Conservation (phyloP, 1,140 invertebrate species). For the Linepithema humile region DNA sequence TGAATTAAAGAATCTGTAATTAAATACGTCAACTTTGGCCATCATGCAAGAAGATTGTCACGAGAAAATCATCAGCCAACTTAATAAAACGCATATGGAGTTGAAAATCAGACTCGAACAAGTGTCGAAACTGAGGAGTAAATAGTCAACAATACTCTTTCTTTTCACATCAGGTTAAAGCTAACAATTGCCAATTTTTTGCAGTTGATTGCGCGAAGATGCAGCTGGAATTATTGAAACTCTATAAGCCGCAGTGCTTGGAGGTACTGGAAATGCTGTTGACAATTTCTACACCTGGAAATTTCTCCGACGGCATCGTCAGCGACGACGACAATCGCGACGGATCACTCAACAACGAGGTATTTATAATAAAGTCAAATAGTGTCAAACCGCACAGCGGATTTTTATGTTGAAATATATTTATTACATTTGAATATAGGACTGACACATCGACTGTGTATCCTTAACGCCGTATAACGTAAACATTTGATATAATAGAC, state of each 20-base stretch:
- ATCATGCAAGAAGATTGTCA: not conserved
- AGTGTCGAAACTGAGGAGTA: constrained; percentile 56
- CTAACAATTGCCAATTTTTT: not conserved
- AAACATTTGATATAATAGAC: constrained; percentile 56
- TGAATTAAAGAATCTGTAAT: not conserved
- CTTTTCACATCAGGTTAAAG: too few relatives aligned
- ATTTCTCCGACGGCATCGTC: not conserved
- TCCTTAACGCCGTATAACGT: constrained; percentile 52
- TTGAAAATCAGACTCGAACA: constrained; percentile 52
- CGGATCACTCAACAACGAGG: not conserved
- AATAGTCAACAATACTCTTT: not conserved
- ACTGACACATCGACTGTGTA: constrained; percentile 64
- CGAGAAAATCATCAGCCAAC: not conserved
- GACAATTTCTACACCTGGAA: not conserved
- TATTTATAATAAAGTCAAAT: not conserved
- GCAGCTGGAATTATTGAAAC: constrained; percentile 50
- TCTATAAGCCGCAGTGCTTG: constrained; percentile 52
- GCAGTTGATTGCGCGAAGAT: constrained; percentile 55
- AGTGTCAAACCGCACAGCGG: not conserved
- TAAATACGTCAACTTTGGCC: not conserved
- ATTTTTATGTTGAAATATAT: constrained; percentile 71
- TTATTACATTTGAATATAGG: constrained; percentile 70
- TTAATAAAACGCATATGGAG: constrained; percentile 21
- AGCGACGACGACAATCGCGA: not conserved
- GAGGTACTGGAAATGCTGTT: constrained; percentile 50